phyloP scores from a whole-genome alignment of 2,797 vertebrate species.

The Pseudochirops cupreus region DNA sequence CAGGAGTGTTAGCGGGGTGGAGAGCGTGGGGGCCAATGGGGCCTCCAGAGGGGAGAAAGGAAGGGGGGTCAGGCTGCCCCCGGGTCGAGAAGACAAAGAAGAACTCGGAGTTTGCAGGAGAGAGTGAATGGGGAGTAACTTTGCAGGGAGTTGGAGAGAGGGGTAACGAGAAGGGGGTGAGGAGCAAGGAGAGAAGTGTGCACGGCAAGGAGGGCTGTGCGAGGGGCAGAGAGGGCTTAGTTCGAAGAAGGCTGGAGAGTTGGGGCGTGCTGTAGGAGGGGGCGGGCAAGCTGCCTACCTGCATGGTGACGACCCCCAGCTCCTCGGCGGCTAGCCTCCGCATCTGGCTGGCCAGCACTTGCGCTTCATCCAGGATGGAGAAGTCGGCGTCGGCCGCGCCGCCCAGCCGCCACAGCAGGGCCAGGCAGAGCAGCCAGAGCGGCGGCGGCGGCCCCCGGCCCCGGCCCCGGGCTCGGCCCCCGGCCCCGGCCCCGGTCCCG shows the following conservation, averaged over 20 bases:
- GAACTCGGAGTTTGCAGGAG: conserved; percentile 62
- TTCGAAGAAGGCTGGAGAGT: neutral
- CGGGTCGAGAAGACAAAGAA: conserved; percentile 53
- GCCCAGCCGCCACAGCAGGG: conserved; percentile 87
- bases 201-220: neutral
- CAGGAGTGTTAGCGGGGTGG: neutral
- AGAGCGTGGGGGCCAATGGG: neutral
- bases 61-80: neutral
- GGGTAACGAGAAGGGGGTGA: neutral
- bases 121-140: neutral
- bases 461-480: neutral
- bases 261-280: neutral
- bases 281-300: conserved; percentile 86
- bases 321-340: conserved; percentile 94
- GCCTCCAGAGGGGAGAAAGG: neutral
- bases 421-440: conserved; percentile 84
- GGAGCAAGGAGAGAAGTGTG: neutral
- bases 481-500: conserved; percentile 26
- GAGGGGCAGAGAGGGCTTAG: neutral
- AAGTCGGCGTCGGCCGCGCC: conserved; percentile 91
- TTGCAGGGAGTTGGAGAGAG: neutral
- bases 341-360: conserved; percentile 95
- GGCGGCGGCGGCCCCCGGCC: conserved; percentile 79
- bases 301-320: conserved; percentile 96
- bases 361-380: conserved; percentile 96